Evolutionary conservation across 1,140 invertebrate genomes (phyloP).

Genomic region (Drosophila auraria): DNA sequence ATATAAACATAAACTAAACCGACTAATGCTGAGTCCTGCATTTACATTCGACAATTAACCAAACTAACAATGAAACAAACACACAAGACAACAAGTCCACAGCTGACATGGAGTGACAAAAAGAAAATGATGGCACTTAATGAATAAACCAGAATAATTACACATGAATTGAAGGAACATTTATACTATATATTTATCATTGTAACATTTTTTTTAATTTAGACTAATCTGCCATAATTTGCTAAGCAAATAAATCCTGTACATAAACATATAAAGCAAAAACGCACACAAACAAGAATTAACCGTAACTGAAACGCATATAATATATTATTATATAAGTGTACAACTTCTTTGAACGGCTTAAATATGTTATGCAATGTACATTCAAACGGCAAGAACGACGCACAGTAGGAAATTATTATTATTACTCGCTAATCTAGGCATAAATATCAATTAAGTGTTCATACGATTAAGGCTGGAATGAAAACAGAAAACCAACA

Average conservation of each 20-base stretch:
- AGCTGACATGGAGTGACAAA: slow-evolving; percentile 49
- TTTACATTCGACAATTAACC: slow-evolving; percentile 41
- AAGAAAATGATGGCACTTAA: slow-evolving; percentile 46
- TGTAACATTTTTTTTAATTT: slow-evolving; percentile 58
- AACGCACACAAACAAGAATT: slow-evolving; percentile 22
- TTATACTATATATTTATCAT: slow-evolving; percentile 25
- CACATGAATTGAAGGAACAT: slow-evolving; percentile 31
- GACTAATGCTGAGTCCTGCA: slow-evolving; percentile 47
- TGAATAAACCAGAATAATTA: slow-evolving; percentile 23
- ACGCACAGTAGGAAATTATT: slow-evolving; percentile 55
- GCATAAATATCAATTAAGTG: slow-evolving; percentile 59
- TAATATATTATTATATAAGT: slow-evolving; percentile 76
- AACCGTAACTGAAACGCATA: slow-evolving; percentile 58
- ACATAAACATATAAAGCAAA: slow-evolving; percentile 39
- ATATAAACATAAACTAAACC: slow-evolving; percentile 36
- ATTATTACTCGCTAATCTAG: slow-evolving; percentile 40
- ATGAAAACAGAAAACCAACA: slow-evolving; percentile 55
- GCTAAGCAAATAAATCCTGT: slow-evolving; percentile 76
- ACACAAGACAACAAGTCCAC: slow-evolving; percentile 39
- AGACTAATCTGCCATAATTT: slow-evolving; percentile 84
- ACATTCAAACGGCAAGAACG: slow-evolving; percentile 49
- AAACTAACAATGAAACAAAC: slow-evolving; percentile 50
- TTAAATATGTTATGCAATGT: slow-evolving; percentile 52
- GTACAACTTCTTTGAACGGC: slow-evolving; percentile 52
- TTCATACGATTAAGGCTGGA: slow-evolving; percentile 68